Conservation (phyloP, 2,888 invertebrate species). For the Acronicta leporina region DNA sequence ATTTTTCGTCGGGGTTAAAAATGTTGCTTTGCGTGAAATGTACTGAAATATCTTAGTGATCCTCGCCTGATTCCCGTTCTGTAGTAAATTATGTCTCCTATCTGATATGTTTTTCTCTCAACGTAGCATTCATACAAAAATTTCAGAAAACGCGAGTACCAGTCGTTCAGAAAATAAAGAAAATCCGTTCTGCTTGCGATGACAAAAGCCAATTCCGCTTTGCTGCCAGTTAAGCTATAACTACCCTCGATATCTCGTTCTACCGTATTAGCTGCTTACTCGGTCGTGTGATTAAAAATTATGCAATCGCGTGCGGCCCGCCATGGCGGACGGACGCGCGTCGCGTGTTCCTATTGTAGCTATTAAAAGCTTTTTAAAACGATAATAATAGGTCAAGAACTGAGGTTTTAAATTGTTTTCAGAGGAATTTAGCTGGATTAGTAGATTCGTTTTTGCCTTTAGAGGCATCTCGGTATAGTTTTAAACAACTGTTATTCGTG, state of each 20-base stretch:
- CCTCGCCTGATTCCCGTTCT: no score
- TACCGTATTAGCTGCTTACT: constrained; percentile 87
- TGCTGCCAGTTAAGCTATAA: constrained; percentile 72
- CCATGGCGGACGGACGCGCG: constrained; percentile 68
- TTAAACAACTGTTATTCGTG: no score
- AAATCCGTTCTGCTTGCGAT: constrained; percentile 67
- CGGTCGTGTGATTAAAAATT: constrained; percentile 89
- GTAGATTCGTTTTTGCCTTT: constrained; percentile 9
- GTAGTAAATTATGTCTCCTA: no score
- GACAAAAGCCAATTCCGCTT: constrained; percentile 69
- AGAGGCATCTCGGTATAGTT: no score
- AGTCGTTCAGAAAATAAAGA: constrained; percentile 61
- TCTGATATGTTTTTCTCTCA: no score
- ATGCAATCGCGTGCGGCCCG: constrained; percentile 74
- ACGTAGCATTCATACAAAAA: constrained; percentile 6
- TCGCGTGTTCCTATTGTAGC: constrained; percentile 76
- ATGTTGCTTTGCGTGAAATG: no score
- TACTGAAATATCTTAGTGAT: no score
- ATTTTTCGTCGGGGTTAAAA: no score
- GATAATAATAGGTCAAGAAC: constrained; percentile 69
- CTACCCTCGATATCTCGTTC: constrained; percentile 78
- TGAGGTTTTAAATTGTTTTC: constrained; percentile 55
- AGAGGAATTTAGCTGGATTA: constrained; percentile 27
- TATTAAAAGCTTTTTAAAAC: constrained; percentile 81
- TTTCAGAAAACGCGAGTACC: constrained; percentile 39